Conservation (phyloP, 2,797 vertebrate species). For the Acipenser ruthenus region DNA sequence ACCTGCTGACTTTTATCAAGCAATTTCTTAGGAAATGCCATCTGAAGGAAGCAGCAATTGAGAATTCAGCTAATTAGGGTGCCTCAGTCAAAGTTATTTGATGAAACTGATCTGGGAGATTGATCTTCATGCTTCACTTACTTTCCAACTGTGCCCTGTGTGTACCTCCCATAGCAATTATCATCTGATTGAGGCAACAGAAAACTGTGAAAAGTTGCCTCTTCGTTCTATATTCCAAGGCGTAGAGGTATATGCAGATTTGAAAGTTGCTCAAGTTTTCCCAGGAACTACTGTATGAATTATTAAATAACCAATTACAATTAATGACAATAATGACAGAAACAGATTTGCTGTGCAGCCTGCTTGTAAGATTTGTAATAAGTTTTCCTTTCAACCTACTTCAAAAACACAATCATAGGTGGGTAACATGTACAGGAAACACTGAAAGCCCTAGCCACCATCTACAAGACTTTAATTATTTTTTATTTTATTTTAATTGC, state of each 20-base stretch:
- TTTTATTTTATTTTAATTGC: too few species aligned
- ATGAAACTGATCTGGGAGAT: conserved; percentile 67
- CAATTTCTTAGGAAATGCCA: conserved; percentile 26
- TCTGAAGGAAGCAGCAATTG: conserved; percentile 16
- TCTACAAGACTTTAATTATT: too few species aligned
- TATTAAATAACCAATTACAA: not conserved
- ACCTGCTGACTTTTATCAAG: conserved; percentile 37
- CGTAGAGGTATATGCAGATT: not conserved
- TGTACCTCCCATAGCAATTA: conserved; percentile 70
- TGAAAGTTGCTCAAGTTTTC: not conserved
- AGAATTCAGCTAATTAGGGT: conserved; percentile 52
- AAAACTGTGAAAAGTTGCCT: conserved; percentile 17
- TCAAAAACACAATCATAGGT: too few species aligned
- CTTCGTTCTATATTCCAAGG: conserved; percentile 6
- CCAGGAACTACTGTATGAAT: not conserved
- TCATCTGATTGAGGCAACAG: conserved; percentile 44
- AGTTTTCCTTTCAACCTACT: too few species aligned
- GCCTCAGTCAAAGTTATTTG: conserved; percentile 61
- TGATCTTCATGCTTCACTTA: conserved; percentile 74
- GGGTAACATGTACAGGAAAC: too few species aligned
- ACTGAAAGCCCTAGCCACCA: too few species aligned
- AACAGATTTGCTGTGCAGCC: too few species aligned
- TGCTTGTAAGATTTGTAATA: too few species aligned
- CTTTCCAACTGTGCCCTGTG: conserved; percentile 55
- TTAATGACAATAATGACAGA: too few species aligned